phyloP scores from a whole-genome alignment of 2,888 invertebrate genomes.

The Pheosia tremula region DNA sequence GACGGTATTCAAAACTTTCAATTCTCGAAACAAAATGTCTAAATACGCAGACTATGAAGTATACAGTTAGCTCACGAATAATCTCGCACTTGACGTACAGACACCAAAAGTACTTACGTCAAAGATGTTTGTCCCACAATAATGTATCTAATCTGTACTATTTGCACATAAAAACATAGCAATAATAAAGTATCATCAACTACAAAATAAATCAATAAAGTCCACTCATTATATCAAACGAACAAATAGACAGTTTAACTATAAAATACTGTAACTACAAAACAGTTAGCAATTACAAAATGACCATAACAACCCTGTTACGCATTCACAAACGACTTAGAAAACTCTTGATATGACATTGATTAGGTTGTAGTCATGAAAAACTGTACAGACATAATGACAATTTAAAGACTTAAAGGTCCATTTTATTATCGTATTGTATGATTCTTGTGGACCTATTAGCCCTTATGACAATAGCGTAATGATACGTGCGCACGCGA shows the following conservation, averaged over 20 bases:
- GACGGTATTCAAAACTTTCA: no score
- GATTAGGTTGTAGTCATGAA: slow-evolving; percentile 74
- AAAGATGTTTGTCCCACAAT: no score
- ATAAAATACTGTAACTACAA: slow-evolving; percentile 50
- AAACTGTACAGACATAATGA: slow-evolving; percentile 72
- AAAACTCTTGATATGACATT: slow-evolving; percentile 81
- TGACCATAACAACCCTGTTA: slow-evolving; percentile 70
- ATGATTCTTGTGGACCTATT: slow-evolving; percentile 82
- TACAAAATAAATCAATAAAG: not conserved
- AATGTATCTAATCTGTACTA: no score
- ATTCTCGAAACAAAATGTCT: no score
- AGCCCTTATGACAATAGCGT: slow-evolving; percentile 81
- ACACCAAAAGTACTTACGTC: no score
- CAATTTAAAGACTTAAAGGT: slow-evolving; percentile 84
- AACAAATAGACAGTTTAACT: not conserved
- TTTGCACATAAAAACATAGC: no score
- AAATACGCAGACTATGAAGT: no score
- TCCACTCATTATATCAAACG: not conserved
- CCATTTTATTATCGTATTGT: slow-evolving; percentile 83
- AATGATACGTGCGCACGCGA: slow-evolving; percentile 77
- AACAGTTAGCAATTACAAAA: slow-evolving; percentile 79
- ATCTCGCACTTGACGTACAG: no score
- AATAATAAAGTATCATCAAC: not conserved
- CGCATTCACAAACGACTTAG: slow-evolving; percentile 79
- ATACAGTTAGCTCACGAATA: no score